phyloP scores from a whole-genome alignment of 1,140 invertebrate genomes.

The Coelopa frigida region DNA sequence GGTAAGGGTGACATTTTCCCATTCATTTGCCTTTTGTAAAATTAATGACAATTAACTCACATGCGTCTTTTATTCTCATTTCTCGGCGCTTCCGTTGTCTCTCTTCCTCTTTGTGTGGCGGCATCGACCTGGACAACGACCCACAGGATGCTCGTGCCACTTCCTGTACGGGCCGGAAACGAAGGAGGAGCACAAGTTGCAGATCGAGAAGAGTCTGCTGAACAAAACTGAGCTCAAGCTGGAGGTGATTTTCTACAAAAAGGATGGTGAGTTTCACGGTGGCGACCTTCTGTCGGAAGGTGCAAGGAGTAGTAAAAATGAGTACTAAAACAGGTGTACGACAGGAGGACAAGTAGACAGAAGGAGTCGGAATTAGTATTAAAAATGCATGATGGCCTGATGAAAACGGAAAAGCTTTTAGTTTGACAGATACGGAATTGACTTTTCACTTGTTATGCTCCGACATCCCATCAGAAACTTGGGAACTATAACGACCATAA shows the following conservation, averaged over 20 bases:
- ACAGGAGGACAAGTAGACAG: conserved; percentile 11
- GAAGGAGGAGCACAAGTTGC: conserved; percentile 74
- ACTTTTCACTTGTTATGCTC: too few relatives aligned
- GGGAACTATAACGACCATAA: too few relatives aligned
- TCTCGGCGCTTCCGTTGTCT: not conserved
- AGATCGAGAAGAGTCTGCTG: conserved; percentile 84
- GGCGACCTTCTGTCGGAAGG: too few relatives aligned
- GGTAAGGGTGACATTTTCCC: conserved; percentile 36
- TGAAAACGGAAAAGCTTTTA: too few relatives aligned
- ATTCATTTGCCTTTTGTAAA: too few relatives aligned
- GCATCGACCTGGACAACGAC: too few relatives aligned
- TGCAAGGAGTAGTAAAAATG: conserved; percentile 10
- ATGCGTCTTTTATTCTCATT: not conserved
- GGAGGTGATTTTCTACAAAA: conserved; percentile 92
- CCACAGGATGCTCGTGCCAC: conserved; percentile 80
- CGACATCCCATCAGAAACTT: too few relatives aligned
- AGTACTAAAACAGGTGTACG: conserved; percentile 9
- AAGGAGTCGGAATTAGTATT: conserved; percentile 18
- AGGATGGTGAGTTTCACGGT: conserved; percentile 76
- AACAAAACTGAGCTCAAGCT: conserved; percentile 86
- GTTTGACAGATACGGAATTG: too few relatives aligned
- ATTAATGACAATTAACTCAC: too few relatives aligned
- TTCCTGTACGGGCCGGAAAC: conserved; percentile 92
- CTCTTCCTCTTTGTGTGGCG: not conserved
- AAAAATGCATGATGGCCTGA: conserved; percentile 16